A percentile compares a stretch with the other conserved stretches of the same genome.
Conservation (phyloP, 2,797 vertebrate genomes). For the Pangasius sanitwongsei region DNA sequence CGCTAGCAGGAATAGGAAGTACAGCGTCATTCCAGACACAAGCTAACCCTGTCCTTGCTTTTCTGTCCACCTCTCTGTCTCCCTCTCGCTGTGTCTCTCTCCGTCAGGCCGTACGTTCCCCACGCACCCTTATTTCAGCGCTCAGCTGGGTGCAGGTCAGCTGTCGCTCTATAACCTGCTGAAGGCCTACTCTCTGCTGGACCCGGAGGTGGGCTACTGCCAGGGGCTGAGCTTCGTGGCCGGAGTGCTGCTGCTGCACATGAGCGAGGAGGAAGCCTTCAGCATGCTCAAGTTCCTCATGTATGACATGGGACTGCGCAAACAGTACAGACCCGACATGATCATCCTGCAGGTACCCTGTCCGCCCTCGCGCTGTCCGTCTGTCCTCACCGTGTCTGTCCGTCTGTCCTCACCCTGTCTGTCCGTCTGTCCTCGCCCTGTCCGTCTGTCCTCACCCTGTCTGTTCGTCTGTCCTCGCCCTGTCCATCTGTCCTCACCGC, state of each 20-base stretch:
- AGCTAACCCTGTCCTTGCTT: neutral
- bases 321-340: slow-evolving; percentile 97
- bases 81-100: no score
- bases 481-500: neutral
- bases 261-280: slow-evolving; percentile 95
- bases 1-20: neutral
- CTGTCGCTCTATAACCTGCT: slow-evolving; percentile 94
- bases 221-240: slow-evolving; percentile 97
- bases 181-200: slow-evolving; percentile 96
- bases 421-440: neutral
- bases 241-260: slow-evolving; percentile 91
- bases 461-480: no score
- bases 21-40: neutral
- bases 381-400: neutral
- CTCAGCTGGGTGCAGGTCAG: slow-evolving; percentile 94
- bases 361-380: neutral
- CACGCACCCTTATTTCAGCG: slow-evolving; percentile 94
- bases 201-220: slow-evolving; percentile 97
- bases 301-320: slow-evolving; percentile 91
- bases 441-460: neutral
- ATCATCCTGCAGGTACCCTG: slow-evolving; percentile 90
- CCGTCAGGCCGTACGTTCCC: slow-evolving; percentile 92
- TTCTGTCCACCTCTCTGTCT: neutral
- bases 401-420: neutral
- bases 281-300: slow-evolving; percentile 94